Base-by-base conservation (phyloP, 2,797 vertebrate genomes). In the Platyrinchus mystaceus region DNA sequence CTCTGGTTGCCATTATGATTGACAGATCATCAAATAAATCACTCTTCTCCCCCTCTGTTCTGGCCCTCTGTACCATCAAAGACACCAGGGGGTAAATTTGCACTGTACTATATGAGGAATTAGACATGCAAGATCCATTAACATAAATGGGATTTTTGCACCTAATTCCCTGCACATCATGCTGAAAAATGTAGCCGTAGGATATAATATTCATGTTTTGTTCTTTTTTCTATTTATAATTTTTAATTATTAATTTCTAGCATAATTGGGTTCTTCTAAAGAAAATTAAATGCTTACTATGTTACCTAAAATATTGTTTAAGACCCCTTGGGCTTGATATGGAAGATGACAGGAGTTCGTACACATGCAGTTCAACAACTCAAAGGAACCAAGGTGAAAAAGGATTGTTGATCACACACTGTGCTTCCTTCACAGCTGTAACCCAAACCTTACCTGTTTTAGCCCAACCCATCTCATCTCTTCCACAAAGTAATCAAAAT, bases 111-210 rank as follows among this genome's bases (percentile, higher is more conserved):
- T 87, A 96, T 95, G 94, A 97, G 90, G 97, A 97, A 98, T 98
- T 97, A 98, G 97, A 98, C 96, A 97, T 14, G 14, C 94, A 94
- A 97, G 94, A 95, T 90, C 93, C 95, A 98, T 98, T 98, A 98
- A 97, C 98, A 97, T 97, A 98, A 98, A 98, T 97, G 94, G 97
- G 93, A 97, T 97, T 98, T 97, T 97, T 97, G 96, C 97, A 98
- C 97, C 97, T 98, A 98, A 98, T 98, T 98, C 97, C 97, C 97
- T 92, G 85, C 67, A 95, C 94, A 94, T 91, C 87, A 88, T 64
- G 86, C 93, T 96, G 96, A 97, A 97, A 96, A 94, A 96, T 75
- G 95, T 97, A 95, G 95, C 97, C 64, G 8, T 90, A 97, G 97
- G 98, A 97, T 93, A 97, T 84, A 95, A 97, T 91, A 97, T 86